Conservation (phyloP, 2,113 vertebrate genomes). For the Arizona elegans region DNA sequence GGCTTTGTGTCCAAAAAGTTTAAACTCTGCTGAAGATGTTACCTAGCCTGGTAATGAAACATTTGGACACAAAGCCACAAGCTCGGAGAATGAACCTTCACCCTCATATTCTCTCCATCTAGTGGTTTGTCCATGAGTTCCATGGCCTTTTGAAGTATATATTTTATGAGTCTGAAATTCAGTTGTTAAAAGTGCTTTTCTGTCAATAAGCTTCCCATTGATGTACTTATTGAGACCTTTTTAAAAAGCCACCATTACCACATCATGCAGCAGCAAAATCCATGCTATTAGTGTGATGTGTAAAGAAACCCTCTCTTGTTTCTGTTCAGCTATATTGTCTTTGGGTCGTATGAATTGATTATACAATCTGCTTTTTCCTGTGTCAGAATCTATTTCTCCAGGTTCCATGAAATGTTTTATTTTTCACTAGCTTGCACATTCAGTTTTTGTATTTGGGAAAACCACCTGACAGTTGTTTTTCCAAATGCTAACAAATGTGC, state of each 20-base stretch:
- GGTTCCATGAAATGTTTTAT: constrained; percentile 35
- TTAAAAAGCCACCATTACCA: not conserved
- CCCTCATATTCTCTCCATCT: not conserved
- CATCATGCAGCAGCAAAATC: not conserved
- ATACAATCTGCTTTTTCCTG: constrained; percentile 30
- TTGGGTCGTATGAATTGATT: not conserved
- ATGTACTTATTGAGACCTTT: not conserved
- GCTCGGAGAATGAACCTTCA: too few species aligned
- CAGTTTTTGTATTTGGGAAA: constrained; percentile 42
- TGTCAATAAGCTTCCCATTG: not conserved
- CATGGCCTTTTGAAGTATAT: not conserved
- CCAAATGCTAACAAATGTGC: constrained; percentile 40
- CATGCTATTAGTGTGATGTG: not conserved
- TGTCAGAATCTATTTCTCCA: constrained; percentile 30
- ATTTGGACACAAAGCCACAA: too few species aligned
- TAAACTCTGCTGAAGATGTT: too few species aligned
- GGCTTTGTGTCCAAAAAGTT: too few species aligned
- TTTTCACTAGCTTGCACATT: constrained; percentile 41
- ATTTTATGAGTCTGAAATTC: not conserved
- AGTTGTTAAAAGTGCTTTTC: not conserved
- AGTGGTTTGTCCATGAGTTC: not conserved
- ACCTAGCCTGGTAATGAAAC: too few species aligned
- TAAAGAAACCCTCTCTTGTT: not conserved
- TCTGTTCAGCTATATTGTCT: not conserved
- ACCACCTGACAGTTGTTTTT: constrained; percentile 54